Evolutionary conservation across 2,113 vertebrate genomes (phyloP), one percentile per base, ranked within the genome.

Genomic region (Colius striatus): DNA sequence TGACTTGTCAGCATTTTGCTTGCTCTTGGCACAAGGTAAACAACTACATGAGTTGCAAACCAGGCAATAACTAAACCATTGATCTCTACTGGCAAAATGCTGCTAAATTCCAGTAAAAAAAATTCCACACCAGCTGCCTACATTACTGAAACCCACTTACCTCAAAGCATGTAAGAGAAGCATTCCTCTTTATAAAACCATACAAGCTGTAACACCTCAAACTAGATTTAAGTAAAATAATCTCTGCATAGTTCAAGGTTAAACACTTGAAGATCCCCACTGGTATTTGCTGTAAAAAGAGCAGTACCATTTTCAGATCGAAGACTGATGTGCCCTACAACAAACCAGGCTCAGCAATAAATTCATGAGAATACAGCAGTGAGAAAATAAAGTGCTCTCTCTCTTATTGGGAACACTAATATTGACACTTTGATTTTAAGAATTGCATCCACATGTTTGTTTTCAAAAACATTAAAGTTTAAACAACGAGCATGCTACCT

Each of bases 1-100:
- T 90, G 78, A 95, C 88, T 65, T 88, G 92, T 85, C 68, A 95
- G 75, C 38, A 30, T 80, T 96, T 79, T 88, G n/a, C 76, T 91
- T 76, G 61, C 19, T 93, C 58, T 78, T 89, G 75, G 94, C 84
- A 92, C 65, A 61, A 76, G 57, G 23, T 77, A 91, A 79, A 93
- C 82, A 76, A 58, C 57, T 72, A 45, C 23, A 75, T 9, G 50
- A 93, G 84, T 48, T 84, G 78, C 81, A 89, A 85, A 57, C 32
- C 74, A 89, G 87, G 77, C 38, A 66, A 86, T 67, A 92, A 78
- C 21, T 43, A 91, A 94, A 79, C 30, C 77, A 80, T 63, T 73
- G 83, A 92, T 92, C 71, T 95, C 50, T 75, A 48, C 78, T 70
- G 63, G 75, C 48, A 95, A 87, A 83, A 87, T 36, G 34, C 47